Conservation (phyloP, 1,140 invertebrate genomes). For the Daktulosphaira vitifoliae region DNA sequence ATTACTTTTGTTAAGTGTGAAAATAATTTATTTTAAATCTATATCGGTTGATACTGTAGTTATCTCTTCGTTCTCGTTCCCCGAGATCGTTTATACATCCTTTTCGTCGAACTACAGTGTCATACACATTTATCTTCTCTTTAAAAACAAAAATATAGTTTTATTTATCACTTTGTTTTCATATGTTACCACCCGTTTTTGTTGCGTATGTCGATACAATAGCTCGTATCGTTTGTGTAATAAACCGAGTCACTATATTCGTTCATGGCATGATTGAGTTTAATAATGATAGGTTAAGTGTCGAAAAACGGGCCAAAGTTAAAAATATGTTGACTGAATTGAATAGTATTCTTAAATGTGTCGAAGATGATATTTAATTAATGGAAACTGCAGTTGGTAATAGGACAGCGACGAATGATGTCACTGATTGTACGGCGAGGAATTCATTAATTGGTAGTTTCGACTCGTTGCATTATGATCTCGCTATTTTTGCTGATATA, state of each 20-base stretch:
- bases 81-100: too few species aligned
- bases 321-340: not conserved
- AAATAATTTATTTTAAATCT: too few species aligned
- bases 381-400: not conserved
- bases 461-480: not conserved
- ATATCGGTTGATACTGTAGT: too few species aligned
- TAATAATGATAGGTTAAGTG: not conserved
- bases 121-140: too few species aligned
- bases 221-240: not conserved
- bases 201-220: constrained; percentile 2
- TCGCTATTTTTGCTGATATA: not conserved
- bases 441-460: not conserved
- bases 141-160: too few species aligned
- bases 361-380: not conserved
- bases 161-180: too few species aligned
- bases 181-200: too few species aligned
- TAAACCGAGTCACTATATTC: not conserved
- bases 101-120: too few species aligned
- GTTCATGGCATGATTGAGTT: not conserved
- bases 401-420: not conserved
- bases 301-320: not conserved
- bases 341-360: not conserved
- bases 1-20: too few species aligned
- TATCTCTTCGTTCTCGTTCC: too few species aligned
- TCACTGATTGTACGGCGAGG: not conserved